These are phyloP conservation scores for Myotis myotis DNA, from an alignment of 2,797 vertebrate species.

Conservation along the genomic window DNA sequence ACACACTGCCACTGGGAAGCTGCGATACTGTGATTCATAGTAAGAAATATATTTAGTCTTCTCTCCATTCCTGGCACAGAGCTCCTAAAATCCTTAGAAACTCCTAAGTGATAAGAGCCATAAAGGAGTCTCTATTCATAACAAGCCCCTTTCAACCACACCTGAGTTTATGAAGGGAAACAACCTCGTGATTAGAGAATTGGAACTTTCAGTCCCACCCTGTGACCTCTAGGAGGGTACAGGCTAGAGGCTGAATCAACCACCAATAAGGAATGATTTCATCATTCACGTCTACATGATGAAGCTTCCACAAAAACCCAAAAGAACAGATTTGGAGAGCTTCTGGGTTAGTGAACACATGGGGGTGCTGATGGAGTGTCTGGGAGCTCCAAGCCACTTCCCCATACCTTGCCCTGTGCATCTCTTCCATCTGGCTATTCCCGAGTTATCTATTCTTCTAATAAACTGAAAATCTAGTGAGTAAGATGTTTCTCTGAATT, in stretches of 20 bases:
- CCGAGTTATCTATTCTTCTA: background rate
- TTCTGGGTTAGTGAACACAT: background rate
- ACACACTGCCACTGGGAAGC: background rate
- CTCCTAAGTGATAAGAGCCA: background rate
- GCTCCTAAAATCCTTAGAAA: background rate
- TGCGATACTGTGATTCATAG: background rate
- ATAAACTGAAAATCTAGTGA: background rate
- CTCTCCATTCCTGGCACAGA: background rate
- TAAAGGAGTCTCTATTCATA: background rate
- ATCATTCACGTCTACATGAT: background rate
- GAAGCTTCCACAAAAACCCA: background rate
- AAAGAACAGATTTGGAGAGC: background rate
- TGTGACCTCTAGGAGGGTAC: background rate
- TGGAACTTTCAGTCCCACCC: background rate
- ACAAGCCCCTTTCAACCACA: background rate
- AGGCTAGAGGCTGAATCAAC: background rate
- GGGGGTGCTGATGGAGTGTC: too few species aligned
- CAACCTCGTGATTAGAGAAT: background rate
- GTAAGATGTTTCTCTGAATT: background rate
- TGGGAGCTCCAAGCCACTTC: background rate
- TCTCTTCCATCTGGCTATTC: background rate
- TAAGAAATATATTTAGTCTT: background rate
- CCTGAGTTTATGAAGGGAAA: background rate
- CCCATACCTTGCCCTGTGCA: background rate
- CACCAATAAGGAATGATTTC: background rate